phyloP scores from a whole-genome alignment of 2,888 invertebrate genomes.

The Tinea semifulvella region DNA sequence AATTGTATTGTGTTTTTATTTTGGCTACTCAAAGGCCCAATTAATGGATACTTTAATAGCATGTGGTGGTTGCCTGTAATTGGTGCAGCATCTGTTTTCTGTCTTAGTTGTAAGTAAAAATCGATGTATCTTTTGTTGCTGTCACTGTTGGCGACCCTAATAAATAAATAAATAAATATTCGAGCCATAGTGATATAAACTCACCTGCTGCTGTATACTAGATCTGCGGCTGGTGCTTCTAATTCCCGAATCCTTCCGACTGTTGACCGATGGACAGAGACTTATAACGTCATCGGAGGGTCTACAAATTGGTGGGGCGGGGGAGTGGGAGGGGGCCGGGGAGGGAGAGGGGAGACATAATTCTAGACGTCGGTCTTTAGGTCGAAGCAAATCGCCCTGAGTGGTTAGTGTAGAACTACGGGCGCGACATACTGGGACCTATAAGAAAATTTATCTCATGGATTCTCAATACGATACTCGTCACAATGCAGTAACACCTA shows the following conservation, averaged over 20 bases:
- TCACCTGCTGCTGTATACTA: conserved; percentile 86
- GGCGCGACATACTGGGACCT: conserved; percentile 56
- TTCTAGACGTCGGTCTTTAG: conserved; percentile 49
- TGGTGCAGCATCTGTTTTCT: too few relatives aligned
- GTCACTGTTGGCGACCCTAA: too few relatives aligned
- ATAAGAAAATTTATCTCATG: conserved; percentile 12
- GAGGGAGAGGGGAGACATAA: conserved; percentile 48
- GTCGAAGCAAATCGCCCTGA: conserved; percentile 43
- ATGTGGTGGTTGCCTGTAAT: too few relatives aligned
- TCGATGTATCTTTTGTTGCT: too few relatives aligned
- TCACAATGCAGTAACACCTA: too few relatives aligned
- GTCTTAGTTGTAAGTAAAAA: too few relatives aligned
- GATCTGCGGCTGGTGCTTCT: conserved; percentile 85
- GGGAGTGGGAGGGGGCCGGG: conserved; percentile 30
- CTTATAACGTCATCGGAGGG: conserved; percentile 72
- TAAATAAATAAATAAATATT: too few relatives aligned
- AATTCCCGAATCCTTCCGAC: conserved; percentile 89
- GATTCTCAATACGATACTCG: too few relatives aligned
- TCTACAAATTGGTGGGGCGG: conserved; percentile 25
- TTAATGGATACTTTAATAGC: too few relatives aligned
- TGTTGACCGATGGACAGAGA: conserved; percentile 79
- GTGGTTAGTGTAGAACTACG: conserved; percentile 57
- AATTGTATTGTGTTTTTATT: too few relatives aligned
- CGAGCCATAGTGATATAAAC: too few relatives aligned
- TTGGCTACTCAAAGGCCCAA: too few relatives aligned